Base-by-base conservation (phyloP, 2,888 invertebrate species). In the Caenorhabditis sulstoni region DNA sequence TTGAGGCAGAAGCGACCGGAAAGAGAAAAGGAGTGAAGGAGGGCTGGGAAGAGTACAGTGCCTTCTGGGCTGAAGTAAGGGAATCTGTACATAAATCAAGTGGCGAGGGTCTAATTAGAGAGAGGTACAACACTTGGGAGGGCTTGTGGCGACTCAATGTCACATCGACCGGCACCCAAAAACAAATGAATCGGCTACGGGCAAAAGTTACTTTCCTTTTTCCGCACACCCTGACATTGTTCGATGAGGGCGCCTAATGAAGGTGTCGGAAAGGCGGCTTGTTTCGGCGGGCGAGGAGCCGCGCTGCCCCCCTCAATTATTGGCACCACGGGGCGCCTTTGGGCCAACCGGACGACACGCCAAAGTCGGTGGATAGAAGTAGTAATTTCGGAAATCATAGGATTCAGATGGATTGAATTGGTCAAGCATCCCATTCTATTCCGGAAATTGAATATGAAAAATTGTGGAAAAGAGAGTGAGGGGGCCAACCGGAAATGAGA, bases 211-310 rank as follows among this genome's bases (percentile, higher is more conserved):
- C 59, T 58, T 49, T 39, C 39, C 20, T 22, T 62, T 57, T 66
- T 67, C 52, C 61, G 41, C 58, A 29, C 29, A 29, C 41, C 53
- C 66, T 7, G 29, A 29, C 29, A 67, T 67, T 49, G 70, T 53
- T 55, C 53, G 61, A 47, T 29, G n/a, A n/a, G n/a, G n/a, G n/a
- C n/a, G 29, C 62, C 55, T 71, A 71, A 71, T 71, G 71, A 71
- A 71, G 71, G 71, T 71, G 71, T 29, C 49, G 71, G 71, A 71
- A 29, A 71, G 64, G 62, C 71, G 71, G 64, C 71, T 64, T 49
- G 71, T 71, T 71, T 71, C 52, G 50, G 3, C 16, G 2, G 11
- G n/a, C 18, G 53, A 53, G 61, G 55, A 37, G 55, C 41, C 71
- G 37, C 29, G 3, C 29, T 29, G 4, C 7, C 4, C 29, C 29